Base-by-base conservation (phyloP, 1,140 invertebrate genomes). In the Metopolophium dirhodum region DNA sequence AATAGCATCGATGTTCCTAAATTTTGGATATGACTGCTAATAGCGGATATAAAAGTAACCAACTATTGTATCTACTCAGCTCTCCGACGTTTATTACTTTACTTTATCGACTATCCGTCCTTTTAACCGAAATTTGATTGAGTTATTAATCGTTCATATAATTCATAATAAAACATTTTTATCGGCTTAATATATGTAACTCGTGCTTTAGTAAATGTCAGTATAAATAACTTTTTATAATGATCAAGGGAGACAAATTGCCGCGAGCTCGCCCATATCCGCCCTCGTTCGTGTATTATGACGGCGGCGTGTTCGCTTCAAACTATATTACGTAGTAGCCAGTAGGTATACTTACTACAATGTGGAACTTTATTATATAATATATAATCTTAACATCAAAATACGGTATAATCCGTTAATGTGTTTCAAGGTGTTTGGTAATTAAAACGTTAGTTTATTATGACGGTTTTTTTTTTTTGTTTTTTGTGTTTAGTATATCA, bases 141-240 rank as follows among this genome's bases (percentile, higher is more conserved):
- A 86, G 83, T 47, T 86, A 86, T 86, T 86, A 86, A 47, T 86
- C 11, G 22, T 86, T 86, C 41, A 26, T 14, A 4, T 30, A 47
- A 47, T 47, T 47, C 83, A 47, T 45, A 45, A 86, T 47, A 86
- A 86, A 86, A 86, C 41, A 45, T 86, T 45, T 47, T 47, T 86
- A 47, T 47, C 30, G 23, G 14, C 22, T 30, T 45, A 14, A 86
- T 47, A 23, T 86, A 47, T 47, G 23, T 18, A 30, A 47, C 37
- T 37, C 3, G 41, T 23, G 41, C 45, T 30, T 45, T 47, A 47
- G 45, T 86, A 86, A 45, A 86, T 30, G 83, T 45, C 41, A 86
- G 41, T 86, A 47, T 86, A 86, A 86, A 86, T 86, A 86, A 86
- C 83, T 86, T 86, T 86, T 86, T 86, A 47, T 45, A 23, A 14